phyloP scores from a whole-genome alignment of 1,140 invertebrate species.

The Sitobion miscanthi region DNA sequence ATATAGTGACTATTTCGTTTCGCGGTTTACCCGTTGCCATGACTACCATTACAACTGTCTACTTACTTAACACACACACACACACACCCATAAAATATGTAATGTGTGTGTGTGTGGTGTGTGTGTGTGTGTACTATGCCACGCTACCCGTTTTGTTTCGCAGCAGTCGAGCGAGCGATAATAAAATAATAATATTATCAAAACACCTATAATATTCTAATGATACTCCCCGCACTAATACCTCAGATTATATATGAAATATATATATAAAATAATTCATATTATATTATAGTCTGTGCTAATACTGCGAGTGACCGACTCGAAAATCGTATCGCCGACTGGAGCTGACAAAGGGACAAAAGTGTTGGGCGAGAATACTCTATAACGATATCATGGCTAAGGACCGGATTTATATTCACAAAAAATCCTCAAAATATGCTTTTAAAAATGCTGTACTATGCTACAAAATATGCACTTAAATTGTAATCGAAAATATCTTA shows the following conservation, averaged over 20 bases:
- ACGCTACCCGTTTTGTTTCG: not conserved
- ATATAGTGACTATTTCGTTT: not conserved
- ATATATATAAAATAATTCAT: too few relatives aligned
- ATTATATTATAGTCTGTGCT: too few relatives aligned
- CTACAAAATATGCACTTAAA: too few relatives aligned
- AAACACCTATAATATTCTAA: not conserved
- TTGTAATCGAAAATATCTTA: too few relatives aligned
- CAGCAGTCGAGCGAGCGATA: not conserved
- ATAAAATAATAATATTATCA: not conserved
- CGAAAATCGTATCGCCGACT: not conserved
- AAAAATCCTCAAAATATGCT: too few relatives aligned
- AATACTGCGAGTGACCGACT: not conserved
- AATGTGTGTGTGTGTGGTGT: not conserved
- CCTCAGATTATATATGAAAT: too few relatives aligned
- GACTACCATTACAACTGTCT: not conserved
- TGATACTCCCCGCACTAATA: too few relatives aligned
- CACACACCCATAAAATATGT: too few relatives aligned
- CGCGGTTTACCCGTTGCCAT: conserved; percentile 9
- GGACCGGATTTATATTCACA: too few relatives aligned
- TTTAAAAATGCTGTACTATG: too few relatives aligned
- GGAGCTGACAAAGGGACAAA: too few relatives aligned
- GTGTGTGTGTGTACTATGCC: not conserved
- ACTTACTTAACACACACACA: not conserved
- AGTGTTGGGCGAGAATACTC: too few relatives aligned
- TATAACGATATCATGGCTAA: not conserved